These are phyloP conservation scores for Ganaspis brasiliensis DNA, from an alignment of 2,888 invertebrate species.

Conservation along the genomic window DNA sequence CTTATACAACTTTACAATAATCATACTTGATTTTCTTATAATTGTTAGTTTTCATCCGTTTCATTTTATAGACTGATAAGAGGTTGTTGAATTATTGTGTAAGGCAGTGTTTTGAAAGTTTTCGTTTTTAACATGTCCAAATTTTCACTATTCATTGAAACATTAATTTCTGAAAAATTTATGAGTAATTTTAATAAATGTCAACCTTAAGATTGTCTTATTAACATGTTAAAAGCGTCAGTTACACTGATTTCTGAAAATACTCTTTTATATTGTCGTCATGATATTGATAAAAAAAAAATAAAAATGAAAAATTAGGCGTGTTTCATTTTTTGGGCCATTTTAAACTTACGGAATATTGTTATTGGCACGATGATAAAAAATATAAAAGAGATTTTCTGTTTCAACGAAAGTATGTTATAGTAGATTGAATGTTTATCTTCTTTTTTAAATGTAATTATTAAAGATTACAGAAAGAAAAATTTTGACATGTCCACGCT, in stretches of 20 bases:
- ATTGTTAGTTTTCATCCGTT: background rate
- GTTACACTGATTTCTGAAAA: background rate
- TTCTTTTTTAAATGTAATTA: conserved; percentile 12
- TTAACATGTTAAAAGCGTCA: background rate
- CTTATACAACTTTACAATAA: background rate
- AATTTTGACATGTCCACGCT: background rate
- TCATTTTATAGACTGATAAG: conserved; percentile 9
- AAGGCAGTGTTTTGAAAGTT: conserved; percentile 1
- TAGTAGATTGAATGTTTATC: background rate
- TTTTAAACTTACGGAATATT: background rate
- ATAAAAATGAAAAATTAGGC: background rate
- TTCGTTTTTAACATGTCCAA: background rate
- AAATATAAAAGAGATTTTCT: background rate
- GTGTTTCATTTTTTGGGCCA: background rate
- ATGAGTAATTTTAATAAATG: background rate
- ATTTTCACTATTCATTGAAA: background rate
- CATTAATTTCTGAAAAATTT: background rate
- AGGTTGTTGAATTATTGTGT: background rate
- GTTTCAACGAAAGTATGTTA: conserved; percentile 4
- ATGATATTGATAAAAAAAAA: background rate
- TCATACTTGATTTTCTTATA: background rate
- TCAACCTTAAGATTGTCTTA: background rate
- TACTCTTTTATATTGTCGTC: background rate
- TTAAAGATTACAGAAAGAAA: background rate
- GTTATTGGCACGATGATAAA: background rate